A percentile compares a stretch with the other conserved stretches of the same genome.
These are phyloP conservation scores for Chromobotia macracanthus DNA, from an alignment of 2,797 vertebrate genomes.

Conservation along the genomic window DNA sequence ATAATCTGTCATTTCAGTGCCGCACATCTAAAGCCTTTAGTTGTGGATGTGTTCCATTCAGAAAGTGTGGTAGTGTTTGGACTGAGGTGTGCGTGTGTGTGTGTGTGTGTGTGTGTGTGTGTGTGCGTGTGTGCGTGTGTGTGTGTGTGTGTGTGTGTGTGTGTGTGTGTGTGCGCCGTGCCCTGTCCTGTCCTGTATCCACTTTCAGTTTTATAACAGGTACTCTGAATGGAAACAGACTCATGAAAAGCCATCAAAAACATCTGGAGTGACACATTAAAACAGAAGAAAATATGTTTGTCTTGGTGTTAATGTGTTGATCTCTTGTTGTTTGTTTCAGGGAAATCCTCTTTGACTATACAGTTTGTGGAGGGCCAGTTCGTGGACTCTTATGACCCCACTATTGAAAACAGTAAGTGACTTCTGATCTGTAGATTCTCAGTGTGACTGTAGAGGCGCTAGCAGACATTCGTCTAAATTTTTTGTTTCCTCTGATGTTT, in stretches of 20 bases:
- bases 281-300: background rate
- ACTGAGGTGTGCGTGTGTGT: conserved; percentile 2
- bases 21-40: no score
- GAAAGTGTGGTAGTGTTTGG: no score
- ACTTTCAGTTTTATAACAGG: conserved; percentile 22
- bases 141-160: conserved; percentile 13
- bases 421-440: background rate
- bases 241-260: background rate
- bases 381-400: conserved; percentile 91
- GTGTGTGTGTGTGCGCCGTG: conserved; percentile 3
- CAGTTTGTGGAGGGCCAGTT: conserved; percentile 95
- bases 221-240: background rate
- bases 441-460: no score
- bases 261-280: background rate
- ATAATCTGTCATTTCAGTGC: no score
- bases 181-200: no score
- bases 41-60: no score
- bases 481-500: no score
- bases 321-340: conserved; percentile 64
- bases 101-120: background rate
- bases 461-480: no score
- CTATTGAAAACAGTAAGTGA: conserved; percentile 93
- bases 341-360: conserved; percentile 91
- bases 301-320: background rate
- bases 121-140: conserved; percentile 8